Conservation (phyloP, 2,797 vertebrate species). For the Mycteria americana region DNA sequence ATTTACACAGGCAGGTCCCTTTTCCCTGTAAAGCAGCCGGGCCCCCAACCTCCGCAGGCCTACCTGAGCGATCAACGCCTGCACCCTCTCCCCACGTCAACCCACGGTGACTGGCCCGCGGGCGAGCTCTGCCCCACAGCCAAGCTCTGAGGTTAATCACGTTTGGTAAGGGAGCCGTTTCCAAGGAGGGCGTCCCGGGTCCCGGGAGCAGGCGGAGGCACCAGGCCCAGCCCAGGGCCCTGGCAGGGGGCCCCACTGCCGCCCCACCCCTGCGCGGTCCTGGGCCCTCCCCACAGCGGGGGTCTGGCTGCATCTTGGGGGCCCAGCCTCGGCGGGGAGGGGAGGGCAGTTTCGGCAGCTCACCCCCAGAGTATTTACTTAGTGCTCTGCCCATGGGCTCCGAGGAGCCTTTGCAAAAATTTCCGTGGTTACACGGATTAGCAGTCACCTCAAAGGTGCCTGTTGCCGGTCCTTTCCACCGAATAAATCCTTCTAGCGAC, state of each 20-base stretch:
- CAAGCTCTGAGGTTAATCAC: accelerated
- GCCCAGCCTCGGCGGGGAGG: not conserved
- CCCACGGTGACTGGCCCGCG: accelerated
- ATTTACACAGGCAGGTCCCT: not conserved
- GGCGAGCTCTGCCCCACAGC: not conserved
- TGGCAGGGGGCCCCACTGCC: not conserved
- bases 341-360: not conserved
- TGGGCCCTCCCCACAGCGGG: not conserved
- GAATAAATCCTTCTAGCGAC: not conserved
- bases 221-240: not conserved
- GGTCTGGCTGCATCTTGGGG: not conserved
- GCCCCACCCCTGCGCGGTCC: no score
- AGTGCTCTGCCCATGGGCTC: not conserved
- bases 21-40: not conserved
- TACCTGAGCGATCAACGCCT: not conserved
- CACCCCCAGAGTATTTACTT: accelerated
- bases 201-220: accelerated
- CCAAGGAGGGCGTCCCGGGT: not conserved
- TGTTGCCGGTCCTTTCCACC: not conserved
- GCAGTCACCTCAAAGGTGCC: not conserved
- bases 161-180: accelerated
- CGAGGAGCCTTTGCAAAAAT: not conserved
- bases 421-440: not conserved
- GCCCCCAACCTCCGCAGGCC: accelerated
- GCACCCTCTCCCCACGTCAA: not conserved